Base-by-base conservation (phyloP, 2,797 vertebrate genomes). In the Fratercula arctica region DNA sequence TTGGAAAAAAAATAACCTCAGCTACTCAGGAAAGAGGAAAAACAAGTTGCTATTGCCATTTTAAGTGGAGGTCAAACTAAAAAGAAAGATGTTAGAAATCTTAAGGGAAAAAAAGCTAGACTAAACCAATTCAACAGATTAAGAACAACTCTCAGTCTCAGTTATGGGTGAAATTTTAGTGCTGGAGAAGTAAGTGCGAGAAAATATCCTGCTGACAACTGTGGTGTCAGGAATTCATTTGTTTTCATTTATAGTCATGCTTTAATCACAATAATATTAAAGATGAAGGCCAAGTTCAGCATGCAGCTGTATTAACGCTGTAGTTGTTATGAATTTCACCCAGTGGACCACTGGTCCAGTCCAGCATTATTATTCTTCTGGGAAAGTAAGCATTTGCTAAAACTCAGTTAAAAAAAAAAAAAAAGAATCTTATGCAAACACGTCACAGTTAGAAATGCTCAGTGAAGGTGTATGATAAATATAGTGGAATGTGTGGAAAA, bases 381-480 rank as follows among this genome's bases (percentile, higher is more conserved):
- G 10, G 37, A 80, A 72, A 86, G 13, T 7, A 87, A 92, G 17
- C 31, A 45, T 73, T 87, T 93, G n/a, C 45, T 90, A 61, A 85
- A 82, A 48, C 24, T n/a, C 16, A 46, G 13, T 46, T 90, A n/a
- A 41, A 41, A 45, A 13, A 53, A 92, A 74, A 63, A 45, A 13
- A 48, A 48, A 67, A 33, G 9, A 24, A 63, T 81, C 66, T 81
- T 87, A 82, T n/a, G 26, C 56, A 92, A 94, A 80, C 45, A 29
- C 89, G 64, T 83, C 79, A 85, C 46, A 61, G 56, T 82, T 87
- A 85, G 50, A 86, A 96, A 74, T 64, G 56, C 25, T 59, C 54
- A 53, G 26, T 91, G 59, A 86, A 94, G 56, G 29, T 63, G 21
- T 87, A 66, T 89, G 75, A 63, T 92, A 96, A 96, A 89, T 88